These are phyloP conservation scores for Pachyrhynchus sulphureomaculatus DNA, from an alignment of 1,140 invertebrate species.

Conservation along the genomic window DNA sequence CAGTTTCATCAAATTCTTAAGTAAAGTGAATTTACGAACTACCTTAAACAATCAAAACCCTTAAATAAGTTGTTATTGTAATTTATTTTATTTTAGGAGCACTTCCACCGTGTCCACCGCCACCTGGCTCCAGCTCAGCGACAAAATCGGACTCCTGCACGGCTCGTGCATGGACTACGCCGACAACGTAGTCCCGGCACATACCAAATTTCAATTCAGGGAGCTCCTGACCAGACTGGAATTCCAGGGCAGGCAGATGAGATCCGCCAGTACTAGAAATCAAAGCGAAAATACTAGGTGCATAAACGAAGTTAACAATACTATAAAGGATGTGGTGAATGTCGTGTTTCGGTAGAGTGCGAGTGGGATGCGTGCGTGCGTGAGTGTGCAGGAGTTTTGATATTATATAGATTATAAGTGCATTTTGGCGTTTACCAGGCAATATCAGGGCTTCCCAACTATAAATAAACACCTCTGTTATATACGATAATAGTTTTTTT, in stretches of 20 bases:
- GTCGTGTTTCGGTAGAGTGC: constrained; percentile 75
- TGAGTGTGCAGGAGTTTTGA: background rate
- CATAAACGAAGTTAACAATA: constrained; percentile 74
- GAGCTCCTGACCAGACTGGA: constrained; percentile 82
- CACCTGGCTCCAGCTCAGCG: constrained; percentile 79
- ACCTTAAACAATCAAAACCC: no score
- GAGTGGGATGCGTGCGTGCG: constrained; percentile 1
- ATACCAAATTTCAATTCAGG: constrained; percentile 85
- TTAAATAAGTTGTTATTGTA: no score
- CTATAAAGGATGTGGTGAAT: constrained; percentile 79
- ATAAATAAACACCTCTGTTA: no score
- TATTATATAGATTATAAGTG: background rate
- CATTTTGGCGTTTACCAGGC: background rate
- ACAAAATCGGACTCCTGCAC: constrained; percentile 78
- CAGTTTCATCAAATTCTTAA: no score
- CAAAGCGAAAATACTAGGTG: constrained; percentile 67
- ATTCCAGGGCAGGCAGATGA: constrained; percentile 71
- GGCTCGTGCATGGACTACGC: constrained; percentile 72
- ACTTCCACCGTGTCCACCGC: constrained; percentile 61
- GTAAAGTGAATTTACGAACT: no score
- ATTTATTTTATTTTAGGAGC: constrained; percentile 44
- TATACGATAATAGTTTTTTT: no score
- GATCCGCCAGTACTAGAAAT: constrained; percentile 71
- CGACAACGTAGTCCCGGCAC: constrained; percentile 75
- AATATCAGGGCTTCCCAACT: no score